Base-by-base conservation (phyloP, 2,888 invertebrate species). In the Hydrotaea diabolus region DNA sequence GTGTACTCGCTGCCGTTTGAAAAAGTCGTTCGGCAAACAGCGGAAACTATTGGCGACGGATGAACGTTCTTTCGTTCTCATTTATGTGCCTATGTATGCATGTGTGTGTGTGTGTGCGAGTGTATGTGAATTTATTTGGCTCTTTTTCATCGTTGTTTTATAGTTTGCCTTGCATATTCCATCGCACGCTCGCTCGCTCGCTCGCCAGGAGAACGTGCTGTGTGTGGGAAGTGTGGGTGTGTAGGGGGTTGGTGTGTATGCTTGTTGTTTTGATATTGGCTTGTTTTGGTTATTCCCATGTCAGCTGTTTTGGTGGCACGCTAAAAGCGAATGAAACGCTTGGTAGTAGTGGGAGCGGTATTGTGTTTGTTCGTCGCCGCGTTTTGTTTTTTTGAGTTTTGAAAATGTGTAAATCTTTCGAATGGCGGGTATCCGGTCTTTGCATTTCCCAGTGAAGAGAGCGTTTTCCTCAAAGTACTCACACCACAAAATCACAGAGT, bases 1-100 rank as follows among this genome's bases (percentile, higher is more conserved):
- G 73, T 77, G 80, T 83, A 73, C 79, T 84, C 85, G 83, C 76
- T 78, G 72, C 74, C 80, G 62, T 53, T 73, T 85, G 85, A 83
- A 80, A 73, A 86, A 80, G 71, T 81, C 73, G 69, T 80, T 83
- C 78, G 79, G 81, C 80, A 80, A 83, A 86, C 80, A 77, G 69
- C 74, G 31, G 23, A 82, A 57, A 73, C 17, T 46, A 74, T 77
- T 73, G 46, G 21, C 77, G 31, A 31, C 43, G 39, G 49, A 13
- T 49, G 49, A n/a, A n/a, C n/a, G 49, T 49, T 49, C 15, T 49
- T 26, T 23, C 26, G 5, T 59, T 59, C 59, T 59, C 59, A 59
- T 59, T 26, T 59, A 26, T 59, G 26, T 57, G 11, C 57, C 7
- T 19, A 4, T 13, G 57, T 36, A 13, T 46, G 73, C 23, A 11